Evolutionary conservation across 2,113 vertebrate species (phyloP).

Genomic region (Rhinopomastus cyanomelas): DNA sequence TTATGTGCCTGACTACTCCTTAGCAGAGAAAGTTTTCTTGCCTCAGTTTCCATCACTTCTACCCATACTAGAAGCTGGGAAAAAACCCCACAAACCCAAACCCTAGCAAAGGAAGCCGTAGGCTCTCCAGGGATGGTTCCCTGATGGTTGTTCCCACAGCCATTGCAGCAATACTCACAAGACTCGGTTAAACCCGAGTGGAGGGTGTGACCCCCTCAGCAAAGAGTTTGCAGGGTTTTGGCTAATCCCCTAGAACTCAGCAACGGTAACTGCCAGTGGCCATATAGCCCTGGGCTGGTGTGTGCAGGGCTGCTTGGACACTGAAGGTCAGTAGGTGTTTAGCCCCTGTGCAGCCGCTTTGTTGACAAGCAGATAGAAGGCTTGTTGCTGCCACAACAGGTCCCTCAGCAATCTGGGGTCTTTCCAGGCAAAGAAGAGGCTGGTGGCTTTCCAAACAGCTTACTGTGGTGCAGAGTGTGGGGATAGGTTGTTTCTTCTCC

Average conservation of each 20-base stretch:
- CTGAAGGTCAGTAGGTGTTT: not conserved
- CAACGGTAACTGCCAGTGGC: not conserved
- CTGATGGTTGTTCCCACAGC: rapidly evolving
- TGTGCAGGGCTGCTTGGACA: rapidly evolving
- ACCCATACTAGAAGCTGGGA: not conserved
- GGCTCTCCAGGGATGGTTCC: not conserved
- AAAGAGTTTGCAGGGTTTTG: not conserved
- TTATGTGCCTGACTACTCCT: not conserved
- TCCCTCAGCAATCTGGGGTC: not conserved
- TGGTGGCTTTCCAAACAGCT: not conserved
- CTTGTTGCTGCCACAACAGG: not conserved
- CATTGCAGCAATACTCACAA: not conserved
- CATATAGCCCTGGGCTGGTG: not conserved
- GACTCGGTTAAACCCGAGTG: rapidly evolving
- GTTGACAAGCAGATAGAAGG: not conserved
- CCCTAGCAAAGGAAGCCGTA: not conserved
- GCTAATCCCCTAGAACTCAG: not conserved
- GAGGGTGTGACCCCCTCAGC: no score
- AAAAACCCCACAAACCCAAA: not conserved
- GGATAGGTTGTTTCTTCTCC: not conserved
- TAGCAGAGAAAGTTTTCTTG: not conserved
- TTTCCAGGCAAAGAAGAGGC: not conserved
- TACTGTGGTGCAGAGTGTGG: not conserved
- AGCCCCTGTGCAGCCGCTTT: not conserved
- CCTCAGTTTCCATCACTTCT: not conserved